Base-by-base conservation (phyloP, 2,888 invertebrate species). In the Boloria selene region DNA sequence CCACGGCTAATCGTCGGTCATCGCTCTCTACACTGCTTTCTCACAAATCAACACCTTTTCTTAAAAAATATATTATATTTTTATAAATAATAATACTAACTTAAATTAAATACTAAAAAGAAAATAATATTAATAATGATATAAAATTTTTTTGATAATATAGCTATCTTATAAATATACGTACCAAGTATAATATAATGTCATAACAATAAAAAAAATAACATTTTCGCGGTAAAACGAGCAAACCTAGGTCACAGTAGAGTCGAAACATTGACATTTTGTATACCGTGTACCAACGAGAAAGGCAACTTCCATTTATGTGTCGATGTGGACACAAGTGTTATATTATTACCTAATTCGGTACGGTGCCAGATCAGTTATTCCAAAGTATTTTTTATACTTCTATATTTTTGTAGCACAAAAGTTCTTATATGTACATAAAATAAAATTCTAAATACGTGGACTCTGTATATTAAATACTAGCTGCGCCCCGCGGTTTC, bases 1-100 rank as follows among this genome's bases (percentile, higher is more conserved):
- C 78, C 77, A 78, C 80, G 70, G 79, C 85, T 89, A 86, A 89
- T 88, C 88, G 85, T 61, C 82, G 88, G 89, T 88, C 89, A 87
- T 84, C 85, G 88, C 86, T 79, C 88, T 83, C 79, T 81, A 81
- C 77, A 80, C 77, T 77, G 80, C 79, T 83, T 83, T 83, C 68
- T 54, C 65, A 59, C 62, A 65, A 62, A 65, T 68, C 47, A 58
- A 63, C 56, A 68, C 47, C 49, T 49, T 59, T 59, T 53, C 22
- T 54, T 26, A 54, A 54, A 26, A 16, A 10, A 3, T 13, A 31
- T 14, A 18, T 6, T 13, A 13, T 22, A 22, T 45, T 56, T 18
- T 44, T 13, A 45, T 56, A 10, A 44, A 22, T 56, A 16, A 3
- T 56, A 4, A 56, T 26, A 26, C n/a, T n/a, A 26, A 22, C 10